A percentile compares a stretch with the other conserved stretches of the same genome.
Conservation (phyloP, 2,113 vertebrate genomes). For the Noturus placidus region DNA sequence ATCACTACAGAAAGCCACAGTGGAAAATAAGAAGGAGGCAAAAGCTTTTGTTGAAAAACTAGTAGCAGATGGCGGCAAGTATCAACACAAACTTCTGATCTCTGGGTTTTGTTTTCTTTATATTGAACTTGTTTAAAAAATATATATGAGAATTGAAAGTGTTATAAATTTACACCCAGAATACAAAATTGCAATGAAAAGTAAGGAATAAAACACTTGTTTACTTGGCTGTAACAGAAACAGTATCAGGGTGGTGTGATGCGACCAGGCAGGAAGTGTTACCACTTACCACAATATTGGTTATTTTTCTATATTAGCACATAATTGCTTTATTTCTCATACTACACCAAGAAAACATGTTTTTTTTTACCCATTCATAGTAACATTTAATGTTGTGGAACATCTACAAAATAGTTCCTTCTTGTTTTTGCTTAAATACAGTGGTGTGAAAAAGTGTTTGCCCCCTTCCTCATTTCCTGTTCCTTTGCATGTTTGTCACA, state of each 20-base stretch:
- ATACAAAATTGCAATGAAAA: not conserved
- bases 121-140: not conserved
- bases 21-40: slow-evolving; percentile 59
- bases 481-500: too few relatives aligned
- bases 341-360: too few relatives aligned
- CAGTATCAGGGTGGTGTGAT: too few relatives aligned
- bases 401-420: not conserved
- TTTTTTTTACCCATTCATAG: not conserved
- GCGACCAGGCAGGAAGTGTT: too few relatives aligned
- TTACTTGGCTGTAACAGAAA: too few relatives aligned
- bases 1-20: slow-evolving; percentile 60
- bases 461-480: too few relatives aligned
- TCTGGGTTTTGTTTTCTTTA: not conserved
- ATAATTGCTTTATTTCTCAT: not conserved
- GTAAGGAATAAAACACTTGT: not conserved
- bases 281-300: too few relatives aligned
- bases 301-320: not conserved
- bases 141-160: not conserved
- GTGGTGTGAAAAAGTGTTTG: too few relatives aligned
- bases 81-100: not conserved
- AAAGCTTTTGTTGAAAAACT: slow-evolving; percentile 35
- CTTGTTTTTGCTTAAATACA: not conserved
- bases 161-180: not conserved
- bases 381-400: not conserved
- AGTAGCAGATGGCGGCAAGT: slow-evolving; percentile 32